Evolutionary conservation across 2,888 invertebrate species (phyloP).

Genomic region (Diarsia mendica): DNA sequence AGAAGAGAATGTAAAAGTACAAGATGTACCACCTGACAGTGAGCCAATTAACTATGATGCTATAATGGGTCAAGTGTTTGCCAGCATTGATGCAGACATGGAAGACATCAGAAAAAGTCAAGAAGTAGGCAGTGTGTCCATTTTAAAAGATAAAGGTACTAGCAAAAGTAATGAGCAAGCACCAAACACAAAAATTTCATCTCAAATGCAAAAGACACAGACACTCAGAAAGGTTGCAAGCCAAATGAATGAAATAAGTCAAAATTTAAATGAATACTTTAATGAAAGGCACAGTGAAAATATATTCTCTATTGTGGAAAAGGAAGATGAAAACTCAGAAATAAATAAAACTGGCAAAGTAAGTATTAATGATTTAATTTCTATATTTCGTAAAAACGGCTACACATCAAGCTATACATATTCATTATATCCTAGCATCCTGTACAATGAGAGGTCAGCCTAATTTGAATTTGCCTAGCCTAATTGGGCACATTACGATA

Average conservation of each 20-base stretch:
- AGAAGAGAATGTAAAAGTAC: conserved; percentile 39
- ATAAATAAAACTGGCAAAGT: conserved; percentile 67
- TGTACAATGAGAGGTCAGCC: too few relatives aligned
- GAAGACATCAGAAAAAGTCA: conserved; percentile 72
- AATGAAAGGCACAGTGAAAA: conserved; percentile 82
- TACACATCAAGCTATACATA: too few relatives aligned
- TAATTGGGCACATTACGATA: neutral
- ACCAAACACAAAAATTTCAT: conserved; percentile 33
- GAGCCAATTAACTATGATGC: conserved; percentile 82
- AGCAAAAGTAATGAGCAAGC: conserved; percentile 20
- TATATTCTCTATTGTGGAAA: conserved; percentile 80
- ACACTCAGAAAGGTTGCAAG: conserved; percentile 41
- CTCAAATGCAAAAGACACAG: conserved; percentile 61
- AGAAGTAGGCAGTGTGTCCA: conserved; percentile 53
- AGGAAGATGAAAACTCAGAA: conserved; percentile 70
- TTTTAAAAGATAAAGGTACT: conserved; percentile 31
- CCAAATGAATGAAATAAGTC: conserved; percentile 42
- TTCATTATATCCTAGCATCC: too few relatives aligned
- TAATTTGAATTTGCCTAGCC: too few relatives aligned
- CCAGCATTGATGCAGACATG: conserved; percentile 85
- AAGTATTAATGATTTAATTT: conserved; percentile 34
- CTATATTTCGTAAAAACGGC: neutral
- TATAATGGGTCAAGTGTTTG: conserved; percentile 83
- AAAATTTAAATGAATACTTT: conserved; percentile 57
- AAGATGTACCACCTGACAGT: conserved; percentile 71